These are phyloP conservation scores for Rhinogobio ventralis DNA, from an alignment of 2,797 vertebrate genomes.

Conservation along the genomic window DNA sequence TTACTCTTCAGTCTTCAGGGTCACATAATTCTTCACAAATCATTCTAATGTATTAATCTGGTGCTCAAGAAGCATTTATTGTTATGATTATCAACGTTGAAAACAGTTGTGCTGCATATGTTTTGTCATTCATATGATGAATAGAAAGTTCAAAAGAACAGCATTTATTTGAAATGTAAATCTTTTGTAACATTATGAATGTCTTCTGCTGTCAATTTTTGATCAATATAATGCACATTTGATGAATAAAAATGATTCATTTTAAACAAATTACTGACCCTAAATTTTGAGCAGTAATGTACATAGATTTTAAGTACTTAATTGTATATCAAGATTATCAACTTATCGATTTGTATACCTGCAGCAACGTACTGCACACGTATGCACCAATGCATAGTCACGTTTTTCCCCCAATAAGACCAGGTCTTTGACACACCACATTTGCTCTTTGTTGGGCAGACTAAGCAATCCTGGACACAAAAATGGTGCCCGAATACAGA, in stretches of 20 bases:
- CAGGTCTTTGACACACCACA: background rate
- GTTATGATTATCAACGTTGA: too few relatives aligned
- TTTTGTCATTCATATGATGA: background rate
- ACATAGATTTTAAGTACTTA: background rate
- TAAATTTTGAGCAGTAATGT: background rate
- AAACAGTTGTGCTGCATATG: too few relatives aligned
- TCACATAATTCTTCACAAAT: too few relatives aligned
- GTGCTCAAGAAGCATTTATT: too few relatives aligned
- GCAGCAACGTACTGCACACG: background rate
- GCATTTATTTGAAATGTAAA: background rate
- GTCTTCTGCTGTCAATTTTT: background rate
- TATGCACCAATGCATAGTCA: background rate
- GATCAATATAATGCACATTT: background rate
- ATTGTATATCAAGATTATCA: background rate
- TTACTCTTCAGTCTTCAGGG: too few relatives aligned
- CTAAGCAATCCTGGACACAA: background rate
- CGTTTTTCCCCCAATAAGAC: background rate
- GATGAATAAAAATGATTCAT: too few relatives aligned
- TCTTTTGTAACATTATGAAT: background rate
- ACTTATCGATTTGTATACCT: background rate
- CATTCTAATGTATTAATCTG: too few relatives aligned
- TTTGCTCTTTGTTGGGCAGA: background rate
- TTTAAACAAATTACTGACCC: too few relatives aligned
- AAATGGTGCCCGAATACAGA: background rate
- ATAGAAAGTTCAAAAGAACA: background rate